These are phyloP conservation scores for Falco concolor DNA, from an alignment of 2,797 vertebrate genomes.

Conservation along the genomic window DNA sequence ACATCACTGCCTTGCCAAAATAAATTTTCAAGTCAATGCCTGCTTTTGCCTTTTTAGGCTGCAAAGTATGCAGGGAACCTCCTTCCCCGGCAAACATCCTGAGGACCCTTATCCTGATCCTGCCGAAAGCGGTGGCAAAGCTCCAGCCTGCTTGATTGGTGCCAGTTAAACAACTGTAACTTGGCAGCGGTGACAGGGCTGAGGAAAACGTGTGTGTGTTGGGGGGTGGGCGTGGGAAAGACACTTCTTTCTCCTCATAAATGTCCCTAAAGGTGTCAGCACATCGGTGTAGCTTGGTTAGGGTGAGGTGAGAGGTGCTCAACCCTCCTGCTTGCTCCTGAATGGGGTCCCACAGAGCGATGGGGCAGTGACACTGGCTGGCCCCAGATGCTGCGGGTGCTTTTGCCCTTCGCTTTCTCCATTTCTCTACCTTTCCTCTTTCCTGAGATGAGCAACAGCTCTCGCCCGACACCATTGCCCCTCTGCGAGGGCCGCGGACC, in stretches of 20 bases:
- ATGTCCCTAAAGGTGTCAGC: neutral
- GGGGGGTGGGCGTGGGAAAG: neutral
- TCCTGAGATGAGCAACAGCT: neutral
- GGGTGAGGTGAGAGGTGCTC: neutral
- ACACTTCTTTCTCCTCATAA: neutral
- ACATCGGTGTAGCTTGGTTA: accelerated
- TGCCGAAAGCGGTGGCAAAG: neutral
- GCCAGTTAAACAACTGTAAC: neutral
- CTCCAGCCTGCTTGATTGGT: neutral
- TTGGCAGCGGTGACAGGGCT: neutral
- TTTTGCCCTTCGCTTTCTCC: neutral
- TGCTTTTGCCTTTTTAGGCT: neutral
- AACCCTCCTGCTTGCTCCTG: too few relatives aligned
- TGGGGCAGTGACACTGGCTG: accelerated
- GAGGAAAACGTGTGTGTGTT: accelerated
- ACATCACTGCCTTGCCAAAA: constrained; percentile 42
- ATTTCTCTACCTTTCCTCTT: accelerated
- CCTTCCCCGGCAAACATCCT: neutral
- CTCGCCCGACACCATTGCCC: accelerated
- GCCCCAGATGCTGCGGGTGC: too few relatives aligned
- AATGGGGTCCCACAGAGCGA: too few relatives aligned
- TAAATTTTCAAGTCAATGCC: neutral
- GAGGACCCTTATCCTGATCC: neutral
- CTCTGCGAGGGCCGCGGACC: neutral
- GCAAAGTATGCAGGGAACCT: neutral